Evolutionary conservation across 2,888 invertebrate genomes (phyloP), one percentile per base, ranked within the genome.

Genomic region (Amphiduros pacificus): DNA sequence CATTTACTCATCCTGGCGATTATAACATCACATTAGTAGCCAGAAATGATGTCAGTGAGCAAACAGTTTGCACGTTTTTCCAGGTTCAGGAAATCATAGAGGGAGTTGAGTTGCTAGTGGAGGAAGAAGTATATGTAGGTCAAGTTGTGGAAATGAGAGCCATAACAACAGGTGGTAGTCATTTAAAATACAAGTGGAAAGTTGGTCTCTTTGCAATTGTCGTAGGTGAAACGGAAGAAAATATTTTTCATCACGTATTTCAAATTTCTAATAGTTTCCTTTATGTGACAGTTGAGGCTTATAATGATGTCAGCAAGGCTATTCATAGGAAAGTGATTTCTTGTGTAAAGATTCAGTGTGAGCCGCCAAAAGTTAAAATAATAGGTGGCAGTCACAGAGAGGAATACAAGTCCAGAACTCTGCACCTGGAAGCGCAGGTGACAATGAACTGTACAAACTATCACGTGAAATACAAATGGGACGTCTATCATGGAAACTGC

Each of bases 351-450:
- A 50, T 58, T 22, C 32, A 29, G 5, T 58, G 58, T 36, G 36
- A 50, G 11, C 58, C 32, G 4, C 44, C 48, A 29, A 24, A 20
- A 1, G 36, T 58, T n/a, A n/a, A 17, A 2, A 28, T 36, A 26
- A 36, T 50, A 5, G 50, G 50, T 9, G 51, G 58, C 22, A 58
- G 6, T 1, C 2, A n/a, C 24, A 17, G 51, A 14, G 11, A 1
- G 2, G 50, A 31, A 6, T 1, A 17, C 4, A 20, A 40, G 17
- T 58, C 58, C 6, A 31, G 26, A 9, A 4, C 36, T 2, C 1
- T 51, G n/a, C 14, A 24, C 20, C 22, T 58, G 49, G 58, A 58
- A 51, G 50, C 50, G 17, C 24, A 29, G 20, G 58, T 58, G 1
- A 20, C 17, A 9, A 1, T 50, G 22, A 24, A 58, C 32, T 58